A percentile compares a stretch with the other conserved stretches of the same genome.
Evolutionary conservation across 2,888 invertebrate genomes (phyloP).

Genomic region (Ophioninae sp.): DNA sequence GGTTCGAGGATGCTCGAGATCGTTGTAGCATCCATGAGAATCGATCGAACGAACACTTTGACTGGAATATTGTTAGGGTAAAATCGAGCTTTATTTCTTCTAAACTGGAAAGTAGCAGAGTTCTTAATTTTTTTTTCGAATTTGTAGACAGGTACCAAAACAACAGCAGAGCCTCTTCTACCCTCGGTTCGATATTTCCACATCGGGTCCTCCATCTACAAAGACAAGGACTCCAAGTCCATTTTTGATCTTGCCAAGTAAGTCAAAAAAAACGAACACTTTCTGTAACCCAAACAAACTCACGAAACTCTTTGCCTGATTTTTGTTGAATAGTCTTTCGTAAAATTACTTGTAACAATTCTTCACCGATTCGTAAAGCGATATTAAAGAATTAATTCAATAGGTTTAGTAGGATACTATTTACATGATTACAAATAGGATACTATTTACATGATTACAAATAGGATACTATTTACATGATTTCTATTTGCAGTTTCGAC

Average conservation of each 20-base stretch:
- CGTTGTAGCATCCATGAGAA: constrained; percentile 64
- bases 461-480: constrained; percentile 14
- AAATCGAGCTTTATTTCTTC: neutral
- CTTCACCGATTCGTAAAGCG: no score
- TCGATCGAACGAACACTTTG: constrained; percentile 57
- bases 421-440: no score
- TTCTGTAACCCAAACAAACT: no score
- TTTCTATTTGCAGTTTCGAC: constrained; percentile 66
- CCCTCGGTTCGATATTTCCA: constrained; percentile 76
- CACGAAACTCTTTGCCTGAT: no score
- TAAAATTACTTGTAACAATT: no score
- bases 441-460: constrained; percentile 12
- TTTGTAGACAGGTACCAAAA: constrained; percentile 52
- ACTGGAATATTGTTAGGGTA: constrained; percentile 70
- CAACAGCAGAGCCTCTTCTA: constrained; percentile 66
- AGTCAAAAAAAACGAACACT: neutral
- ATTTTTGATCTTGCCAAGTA: constrained; percentile 76
- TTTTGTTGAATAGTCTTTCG: no score
- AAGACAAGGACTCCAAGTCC: constrained; percentile 70
- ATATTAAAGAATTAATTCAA: no score
- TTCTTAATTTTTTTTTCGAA: neutral
- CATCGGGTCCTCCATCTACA: constrained; percentile 74
- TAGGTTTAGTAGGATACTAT: neutral
- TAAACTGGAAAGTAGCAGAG: neutral
- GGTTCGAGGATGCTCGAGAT: constrained; percentile 72